Evolutionary conservation across 2,888 invertebrate genomes (phyloP), one percentile per base, ranked within the genome.

Genomic region (Latrodectus elegans): DNA sequence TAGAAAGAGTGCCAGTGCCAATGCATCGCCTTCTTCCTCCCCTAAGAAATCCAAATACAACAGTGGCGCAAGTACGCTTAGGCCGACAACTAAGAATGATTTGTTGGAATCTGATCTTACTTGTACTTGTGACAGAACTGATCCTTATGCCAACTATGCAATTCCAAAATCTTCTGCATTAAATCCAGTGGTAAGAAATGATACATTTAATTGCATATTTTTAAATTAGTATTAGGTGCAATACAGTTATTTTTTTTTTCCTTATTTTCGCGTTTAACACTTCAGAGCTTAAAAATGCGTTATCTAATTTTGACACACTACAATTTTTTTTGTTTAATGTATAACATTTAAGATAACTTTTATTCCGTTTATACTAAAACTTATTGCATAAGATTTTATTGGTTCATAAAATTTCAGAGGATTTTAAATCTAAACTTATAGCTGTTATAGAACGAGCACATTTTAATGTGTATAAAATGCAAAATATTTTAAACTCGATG

Each of bases 71-170:
- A 75, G 53, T 60, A 77, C 85, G 0, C 15, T 84, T 22, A 77
- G 70, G 55, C 12, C 79, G 0, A 8, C 60, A 60, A 73, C 49
- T 12, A 80, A 70, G 12, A 84, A 72, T 73, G 70, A 70, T 6
- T 10, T 53, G 2, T 14, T 65, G 11, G 86, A 87, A 1, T 73
- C 76, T n/a, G 81, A 81, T 12, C 26, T 78, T n/a, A 6, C 74
- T 10, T 89, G 89, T 55, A 83, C 86, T 1, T 89, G 89, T 86
- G 80, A 71, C 15, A 84, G 78, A 55, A 55, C 17, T 3, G 81
- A 78, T 65, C 82, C 85, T 12, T 85, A 82, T 65, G 72, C 75
- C 11, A 96, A 96, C 92, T 96, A 96, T 91, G 96, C 96, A 91
- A 93, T 96, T 89, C 96, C 96, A 26, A 91, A 91, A 74, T 90